Percentiles rank a stretch among this genome's conserved stretches.
Evolutionary conservation across 2,797 vertebrate genomes (phyloP).

Genomic region (Silurus lanzhouensis): DNA sequence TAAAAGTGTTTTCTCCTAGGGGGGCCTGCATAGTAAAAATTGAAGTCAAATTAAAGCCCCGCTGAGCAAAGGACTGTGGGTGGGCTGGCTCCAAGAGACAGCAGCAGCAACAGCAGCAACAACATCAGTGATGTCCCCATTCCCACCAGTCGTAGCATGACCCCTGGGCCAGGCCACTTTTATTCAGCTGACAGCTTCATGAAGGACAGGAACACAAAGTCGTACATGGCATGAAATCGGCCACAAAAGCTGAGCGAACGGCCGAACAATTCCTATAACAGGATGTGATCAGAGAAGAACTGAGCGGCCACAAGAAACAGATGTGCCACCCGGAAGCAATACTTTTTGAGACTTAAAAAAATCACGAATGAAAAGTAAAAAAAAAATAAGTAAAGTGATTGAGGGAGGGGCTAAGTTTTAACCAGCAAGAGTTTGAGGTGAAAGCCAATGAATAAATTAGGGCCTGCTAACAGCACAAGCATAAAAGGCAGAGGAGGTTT

Average conservation of each 20-base stretch:
- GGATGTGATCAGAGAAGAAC: constrained; percentile 87
- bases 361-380: constrained; percentile 68
- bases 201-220: constrained; percentile 85
- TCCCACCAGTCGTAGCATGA: constrained; percentile 86
- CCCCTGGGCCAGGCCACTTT: constrained; percentile 81
- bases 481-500: constrained; percentile 77
- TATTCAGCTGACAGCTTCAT: constrained; percentile 91
- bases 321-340: constrained; percentile 78
- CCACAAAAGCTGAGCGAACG: constrained; percentile 85
- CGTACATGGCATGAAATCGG: constrained; percentile 90
- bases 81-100: constrained; percentile 76
- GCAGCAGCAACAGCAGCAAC: constrained; percentile 37
- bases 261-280: constrained; percentile 82
- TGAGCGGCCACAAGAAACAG: constrained; percentile 84
- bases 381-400: constrained; percentile 59
- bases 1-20: constrained; percentile 70
- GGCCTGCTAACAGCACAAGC: constrained; percentile 75
- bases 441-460: constrained; percentile 99
- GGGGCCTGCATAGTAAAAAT: constrained; percentile 72
- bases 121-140: constrained; percentile 77
- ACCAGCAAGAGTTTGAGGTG: constrained; percentile 67
- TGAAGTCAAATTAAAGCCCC: constrained; percentile 65
- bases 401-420: constrained; percentile 75
- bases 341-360: constrained; percentile 79
- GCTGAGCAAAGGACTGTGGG: constrained; percentile 78